Evolutionary conservation across 2,888 invertebrate genomes (phyloP), one percentile per base, ranked within the genome.

Genomic region (Drosophila algonquin): DNA sequence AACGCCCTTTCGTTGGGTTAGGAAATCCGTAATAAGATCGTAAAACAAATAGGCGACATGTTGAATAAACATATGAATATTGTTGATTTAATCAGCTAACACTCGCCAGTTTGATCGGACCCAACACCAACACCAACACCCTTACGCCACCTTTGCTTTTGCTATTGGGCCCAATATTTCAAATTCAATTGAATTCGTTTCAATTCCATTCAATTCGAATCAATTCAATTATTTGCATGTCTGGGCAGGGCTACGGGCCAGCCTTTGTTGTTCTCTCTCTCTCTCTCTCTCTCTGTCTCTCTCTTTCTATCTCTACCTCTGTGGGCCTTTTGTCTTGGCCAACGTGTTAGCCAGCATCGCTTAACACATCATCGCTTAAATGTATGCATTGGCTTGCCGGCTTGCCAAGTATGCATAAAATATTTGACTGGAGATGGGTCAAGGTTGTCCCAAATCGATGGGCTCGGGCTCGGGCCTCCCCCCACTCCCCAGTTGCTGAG

Each of bases 191-290:
- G 32, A 35, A 53, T 35, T 68, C 35, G 32, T 32, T 32, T 32
- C 24, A 14, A 45, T 44, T 68, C 57, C 10, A 57, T 56, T 67
- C 40, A 6, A 53, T 53, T 68, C 57, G n/a, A 57, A 50, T 67
- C 65, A 32, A 56, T 64, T 64, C 65, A 67, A 67, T 68, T 68
- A 67, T 67, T 67, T 69, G 67, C 69, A 67, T 57, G 57, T 27
- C 67, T 40, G n/a, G 40, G 7, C 40, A n/a, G 14, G 6, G 7
- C 6, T 12, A 6, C 40, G 5, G n/a, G 7, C 14, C 57, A 57
- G 45, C 50, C 65, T 67, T 67, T 67, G 54, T 65, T 65, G 67
- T 16, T 54, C 57, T 52, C 53, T 50, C 48, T 35, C 48, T 27
- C 18, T 18, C 46, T 18, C 50, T 7, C 18, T 53, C 45, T 52